Base-by-base conservation (phyloP, 2,113 vertebrate species). In the western clawed frog (Xenopus tropicalis) region DNA sequence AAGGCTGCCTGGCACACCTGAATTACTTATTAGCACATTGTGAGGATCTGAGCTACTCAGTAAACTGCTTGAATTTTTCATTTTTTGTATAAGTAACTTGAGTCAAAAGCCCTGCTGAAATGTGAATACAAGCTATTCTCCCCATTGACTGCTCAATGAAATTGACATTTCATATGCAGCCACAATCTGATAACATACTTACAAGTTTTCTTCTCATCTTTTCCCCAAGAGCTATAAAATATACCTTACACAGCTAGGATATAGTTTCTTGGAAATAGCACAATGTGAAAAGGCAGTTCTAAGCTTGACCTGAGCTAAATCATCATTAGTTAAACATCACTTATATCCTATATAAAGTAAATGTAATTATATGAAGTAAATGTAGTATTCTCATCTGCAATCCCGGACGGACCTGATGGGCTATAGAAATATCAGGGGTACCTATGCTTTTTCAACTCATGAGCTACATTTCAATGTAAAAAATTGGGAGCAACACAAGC, bases 301-400 rank as follows among this genome's bases (percentile, higher is more conserved):
- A 42, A 58, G 71, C 73, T 54, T 69, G 73, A 68, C 66, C 69
- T 63, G 58, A 43, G 46, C 54, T 54, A 69, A 42, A 51, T 19
- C 73, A 63, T 61, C 21, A 69, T 69, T 63, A 76, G 54, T 69
- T 56, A 76, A 63, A 52, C 65, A 62, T 69, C 46, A 48, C 46
- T 48, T 48, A 3, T 17, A 48, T 48, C 1, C 29, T 37, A 37
- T 37, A 9, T 6, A 37, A 37, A 8, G 29, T 9, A 37, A n/a
- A n/a, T n/a, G n/a, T n/a, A n/a, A n/a, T n/a, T n/a, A n/a, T n/a
- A n/a, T n/a, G n/a, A n/a, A 3, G 29, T 6, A 37, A 37, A 37
- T 37, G 6, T 9, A 37, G 10, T 9, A 37, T 37, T 37, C 29
- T 37, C 6, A 37, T 37, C 29, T 2, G 2, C 29, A 37, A 37